These are phyloP conservation scores for Ceratitis capitata DNA, from an alignment of 1,140 invertebrate genomes.

Conservation along the genomic window DNA sequence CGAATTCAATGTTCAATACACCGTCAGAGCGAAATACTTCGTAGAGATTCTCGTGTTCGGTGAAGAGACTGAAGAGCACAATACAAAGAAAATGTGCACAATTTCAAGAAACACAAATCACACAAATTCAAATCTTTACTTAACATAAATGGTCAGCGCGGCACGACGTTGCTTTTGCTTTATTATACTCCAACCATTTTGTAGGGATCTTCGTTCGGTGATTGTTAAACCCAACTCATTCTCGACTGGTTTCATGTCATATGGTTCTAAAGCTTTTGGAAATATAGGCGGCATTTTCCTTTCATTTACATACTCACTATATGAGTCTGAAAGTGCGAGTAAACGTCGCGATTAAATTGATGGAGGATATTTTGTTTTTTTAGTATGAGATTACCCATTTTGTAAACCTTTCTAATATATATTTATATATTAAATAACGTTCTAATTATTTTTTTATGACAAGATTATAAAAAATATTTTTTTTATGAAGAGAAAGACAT, in stretches of 20 bases:
- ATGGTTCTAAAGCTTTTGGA: not conserved
- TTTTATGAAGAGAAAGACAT: not conserved
- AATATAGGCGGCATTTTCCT: not conserved
- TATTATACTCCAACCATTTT: conserved; percentile 8
- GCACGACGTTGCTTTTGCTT: not conserved
- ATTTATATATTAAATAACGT: not conserved
- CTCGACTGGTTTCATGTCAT: not conserved
- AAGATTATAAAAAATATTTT: not conserved
- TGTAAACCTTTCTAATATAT: not conserved
- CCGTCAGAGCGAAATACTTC: conserved; percentile 33
- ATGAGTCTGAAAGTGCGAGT: not conserved
- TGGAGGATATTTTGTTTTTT: not conserved
- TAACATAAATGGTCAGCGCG: not conserved
- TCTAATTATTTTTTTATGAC: not conserved
- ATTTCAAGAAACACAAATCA: not conserved
- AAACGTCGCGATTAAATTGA: not conserved
- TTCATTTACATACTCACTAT: not conserved
- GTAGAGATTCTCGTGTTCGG: not conserved
- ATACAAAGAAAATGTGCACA: not conserved
- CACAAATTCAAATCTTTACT: not conserved
- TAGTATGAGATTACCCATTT: not conserved
- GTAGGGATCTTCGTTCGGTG: not conserved
- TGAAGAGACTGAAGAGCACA: conserved; percentile 40
- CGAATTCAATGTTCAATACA: not conserved
- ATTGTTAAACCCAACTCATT: not conserved